Percentiles rank a stretch among this genome's conserved stretches.
Evolutionary conservation across 2,797 vertebrate genomes (phyloP).

Genomic region (Galago senegalensis): DNA sequence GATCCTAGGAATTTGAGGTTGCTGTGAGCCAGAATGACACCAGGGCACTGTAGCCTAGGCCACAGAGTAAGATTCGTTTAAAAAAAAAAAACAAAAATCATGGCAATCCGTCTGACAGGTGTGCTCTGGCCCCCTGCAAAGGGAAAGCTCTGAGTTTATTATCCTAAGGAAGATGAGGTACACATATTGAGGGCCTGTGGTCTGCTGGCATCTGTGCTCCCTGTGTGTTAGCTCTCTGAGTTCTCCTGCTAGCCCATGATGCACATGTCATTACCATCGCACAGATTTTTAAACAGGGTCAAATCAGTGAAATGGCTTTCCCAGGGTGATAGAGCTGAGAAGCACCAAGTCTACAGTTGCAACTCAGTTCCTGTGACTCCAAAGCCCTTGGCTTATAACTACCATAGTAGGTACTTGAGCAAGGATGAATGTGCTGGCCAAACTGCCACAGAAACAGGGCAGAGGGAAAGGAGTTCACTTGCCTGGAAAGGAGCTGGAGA

Average conservation of each 20-base stretch:
- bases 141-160: no score
- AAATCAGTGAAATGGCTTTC: no score
- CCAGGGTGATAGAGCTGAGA: neutral
- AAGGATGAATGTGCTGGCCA: neutral
- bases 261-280: neutral
- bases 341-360: neutral
- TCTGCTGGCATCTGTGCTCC: neutral
- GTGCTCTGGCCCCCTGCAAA: neutral
- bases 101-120: neutral
- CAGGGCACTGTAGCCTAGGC: no score
- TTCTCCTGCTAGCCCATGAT: neutral
- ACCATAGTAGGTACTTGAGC: no score
- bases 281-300: neutral
- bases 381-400: neutral
- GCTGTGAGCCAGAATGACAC: no score
- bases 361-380: neutral
- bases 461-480: neutral
- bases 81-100: no score
- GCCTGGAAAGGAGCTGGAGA: neutral
- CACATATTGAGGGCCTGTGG: neutral
- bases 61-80: no score
- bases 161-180: neutral
- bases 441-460: neutral
- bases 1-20: no score
- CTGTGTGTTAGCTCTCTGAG: neutral